phyloP scores from a whole-genome alignment of 2,888 invertebrate species.

The Microctonus hyperodae region DNA sequence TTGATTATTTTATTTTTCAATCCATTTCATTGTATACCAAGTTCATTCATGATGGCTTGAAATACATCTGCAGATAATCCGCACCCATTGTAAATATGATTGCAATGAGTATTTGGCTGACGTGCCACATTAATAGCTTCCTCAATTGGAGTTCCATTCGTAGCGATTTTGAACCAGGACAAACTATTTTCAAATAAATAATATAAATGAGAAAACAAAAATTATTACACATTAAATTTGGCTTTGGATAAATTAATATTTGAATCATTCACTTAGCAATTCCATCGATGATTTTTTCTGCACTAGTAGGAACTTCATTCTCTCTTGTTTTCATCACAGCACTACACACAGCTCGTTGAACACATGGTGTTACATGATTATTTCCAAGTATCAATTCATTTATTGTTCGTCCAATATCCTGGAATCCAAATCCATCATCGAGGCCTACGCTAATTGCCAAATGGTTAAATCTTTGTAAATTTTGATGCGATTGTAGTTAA shows the following conservation, averaged over 20 bases:
- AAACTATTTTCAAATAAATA: conserved; percentile 58
- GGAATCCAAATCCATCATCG: conserved; percentile 42
- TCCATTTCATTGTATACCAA: conserved; percentile 34
- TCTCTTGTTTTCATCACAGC: conserved; percentile 50
- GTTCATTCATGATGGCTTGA: conserved; percentile 44
- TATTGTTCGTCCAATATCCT: conserved; percentile 48
- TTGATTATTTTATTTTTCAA: neutral
- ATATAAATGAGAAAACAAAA: conserved; percentile 14
- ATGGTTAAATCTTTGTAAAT: neutral
- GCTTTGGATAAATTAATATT: neutral
- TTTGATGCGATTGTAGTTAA: too few relatives aligned
- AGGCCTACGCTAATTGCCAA: conserved; percentile 41
- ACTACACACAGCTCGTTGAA: conserved; percentile 59
- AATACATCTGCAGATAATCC: conserved; percentile 47
- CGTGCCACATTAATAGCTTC: conserved; percentile 65
- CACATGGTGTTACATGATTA: conserved; percentile 56
- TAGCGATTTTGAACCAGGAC: conserved; percentile 62
- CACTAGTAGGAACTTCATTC: conserved; percentile 51
- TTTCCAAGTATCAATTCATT: conserved; percentile 56
- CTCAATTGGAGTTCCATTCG: conserved; percentile 65
- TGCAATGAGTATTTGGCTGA: conserved; percentile 60
- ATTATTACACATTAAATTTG: neutral
- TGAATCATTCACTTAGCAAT: conserved; percentile 54
- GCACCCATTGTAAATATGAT: conserved; percentile 62
- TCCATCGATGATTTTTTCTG: conserved; percentile 62